Evolutionary conservation across 2,797 vertebrate species (phyloP), one percentile per base, ranked within the genome.

Genomic region (Phoxinus dragarum): DNA sequence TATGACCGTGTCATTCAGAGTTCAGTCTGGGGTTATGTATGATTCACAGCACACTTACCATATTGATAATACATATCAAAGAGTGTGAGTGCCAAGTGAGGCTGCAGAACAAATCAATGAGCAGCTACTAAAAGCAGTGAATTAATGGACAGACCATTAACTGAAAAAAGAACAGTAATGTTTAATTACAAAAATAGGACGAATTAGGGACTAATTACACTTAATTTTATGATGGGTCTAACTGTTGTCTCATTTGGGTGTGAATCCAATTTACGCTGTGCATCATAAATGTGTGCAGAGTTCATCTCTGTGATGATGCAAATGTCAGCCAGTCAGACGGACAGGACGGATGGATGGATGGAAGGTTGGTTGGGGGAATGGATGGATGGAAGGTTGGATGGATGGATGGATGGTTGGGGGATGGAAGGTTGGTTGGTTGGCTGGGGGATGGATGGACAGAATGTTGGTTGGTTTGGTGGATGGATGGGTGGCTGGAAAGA

Each of bases 31-130:
- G 21, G 49, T 56, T 38, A 23, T 76, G 34, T n/a, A 34, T 38
- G 49, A 54, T 76, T 76, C 34, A 76, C 21, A 54, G 74, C 49
- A 76, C 74, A 56, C 10, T 52, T 21, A 49, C 44, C 44, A 34
- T 52, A 3, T 21, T 52, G 17, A 10, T 6, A 74, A 11, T 74
- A 12, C 9, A 19, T 11, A 47, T 21, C 44, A 47, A 47, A 47
- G 17, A 75, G 72, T n/a, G 5, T 17, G 17, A 74, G 27, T 52
- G 16, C 47, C 10, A 21, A 36, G 10, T 36, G 73, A 54, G 11
- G 73, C 31, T 74, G 44, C 31, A 67, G 16, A 27, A 61, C 16
- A 34, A 67, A 36, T 27, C 64, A 19, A 34, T 2, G 14, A 36
- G 31, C 16, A 23, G 67, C 17, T 75, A 36, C 31, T 36, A 54